Evolutionary conservation across 2,797 vertebrate species (phyloP).

Genomic region (Smutsia gigantea): DNA sequence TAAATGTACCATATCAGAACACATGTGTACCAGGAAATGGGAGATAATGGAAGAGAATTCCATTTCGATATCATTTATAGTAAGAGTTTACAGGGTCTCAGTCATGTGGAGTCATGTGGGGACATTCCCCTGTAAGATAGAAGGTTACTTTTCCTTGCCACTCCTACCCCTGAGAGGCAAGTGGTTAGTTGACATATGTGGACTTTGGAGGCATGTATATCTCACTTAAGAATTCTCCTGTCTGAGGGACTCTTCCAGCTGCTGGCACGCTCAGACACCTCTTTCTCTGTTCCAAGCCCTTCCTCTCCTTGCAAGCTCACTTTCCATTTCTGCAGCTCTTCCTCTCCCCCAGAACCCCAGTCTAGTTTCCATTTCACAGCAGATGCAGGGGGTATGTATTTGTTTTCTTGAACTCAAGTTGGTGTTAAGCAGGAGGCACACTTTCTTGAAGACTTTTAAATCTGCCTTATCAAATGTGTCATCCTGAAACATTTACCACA

Average conservation of each 20-base stretch:
- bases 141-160: too few relatives aligned
- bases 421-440: constrained; percentile 73
- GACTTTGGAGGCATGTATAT: background rate
- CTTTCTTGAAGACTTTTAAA: constrained; percentile 78
- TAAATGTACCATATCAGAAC: background rate
- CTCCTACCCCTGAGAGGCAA: background rate
- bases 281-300: background rate
- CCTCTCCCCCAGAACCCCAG: background rate
- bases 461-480: constrained; percentile 83
- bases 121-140: too few relatives aligned
- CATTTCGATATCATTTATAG: background rate
- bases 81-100: background rate
- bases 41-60: background rate
- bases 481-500: constrained; percentile 83
- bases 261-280: accelerated
- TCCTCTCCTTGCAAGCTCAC: background rate
- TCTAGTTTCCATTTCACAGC: constrained; percentile 23
- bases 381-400: constrained; percentile 66
- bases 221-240: background rate
- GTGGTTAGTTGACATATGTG: background rate
- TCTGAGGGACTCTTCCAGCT: too few relatives aligned
- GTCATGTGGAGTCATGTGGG: background rate
- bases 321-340: too few relatives aligned
- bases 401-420: constrained; percentile 71
- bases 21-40: background rate